Evolutionary conservation across 2,797 vertebrate genomes (phyloP).

Genomic region (Peromyscus aztecus): DNA sequence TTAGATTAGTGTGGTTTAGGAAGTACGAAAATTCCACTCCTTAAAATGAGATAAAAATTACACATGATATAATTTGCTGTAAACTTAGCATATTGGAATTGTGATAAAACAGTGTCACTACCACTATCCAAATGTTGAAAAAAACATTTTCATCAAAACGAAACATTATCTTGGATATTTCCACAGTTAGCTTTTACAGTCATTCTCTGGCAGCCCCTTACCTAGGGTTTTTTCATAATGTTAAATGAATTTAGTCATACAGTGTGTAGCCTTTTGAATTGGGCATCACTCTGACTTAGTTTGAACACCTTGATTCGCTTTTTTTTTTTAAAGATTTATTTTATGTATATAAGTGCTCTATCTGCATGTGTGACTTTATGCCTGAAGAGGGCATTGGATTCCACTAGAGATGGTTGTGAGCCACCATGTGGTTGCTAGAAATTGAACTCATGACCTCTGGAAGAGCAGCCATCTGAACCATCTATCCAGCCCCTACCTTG

Average conservation of each 20-base stretch:
- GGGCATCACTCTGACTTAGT: neutral
- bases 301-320: slow-evolving; percentile 9
- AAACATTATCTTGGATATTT: neutral
- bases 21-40: neutral
- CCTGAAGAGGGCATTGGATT: too few relatives aligned
- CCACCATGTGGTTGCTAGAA: too few relatives aligned
- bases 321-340: too few relatives aligned
- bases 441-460: too few relatives aligned
- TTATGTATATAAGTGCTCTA: too few relatives aligned
- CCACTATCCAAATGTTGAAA: slow-evolving; percentile 22
- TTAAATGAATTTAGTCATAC: slow-evolving; percentile 19
- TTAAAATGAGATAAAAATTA: slow-evolving; percentile 31
- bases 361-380: too few relatives aligned
- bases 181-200: neutral
- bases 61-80: neutral
- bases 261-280: neutral
- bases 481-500: neutral
- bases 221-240: slow-evolving; percentile 6
- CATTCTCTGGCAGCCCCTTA: neutral
- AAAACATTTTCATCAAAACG: neutral
- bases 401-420: too few relatives aligned
- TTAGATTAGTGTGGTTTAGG: neutral
- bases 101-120: neutral
- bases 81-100: slow-evolving; percentile 38
- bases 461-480: too few relatives aligned